Base-by-base conservation (phyloP, 2,113 vertebrate species). In the Lepus americanus region DNA sequence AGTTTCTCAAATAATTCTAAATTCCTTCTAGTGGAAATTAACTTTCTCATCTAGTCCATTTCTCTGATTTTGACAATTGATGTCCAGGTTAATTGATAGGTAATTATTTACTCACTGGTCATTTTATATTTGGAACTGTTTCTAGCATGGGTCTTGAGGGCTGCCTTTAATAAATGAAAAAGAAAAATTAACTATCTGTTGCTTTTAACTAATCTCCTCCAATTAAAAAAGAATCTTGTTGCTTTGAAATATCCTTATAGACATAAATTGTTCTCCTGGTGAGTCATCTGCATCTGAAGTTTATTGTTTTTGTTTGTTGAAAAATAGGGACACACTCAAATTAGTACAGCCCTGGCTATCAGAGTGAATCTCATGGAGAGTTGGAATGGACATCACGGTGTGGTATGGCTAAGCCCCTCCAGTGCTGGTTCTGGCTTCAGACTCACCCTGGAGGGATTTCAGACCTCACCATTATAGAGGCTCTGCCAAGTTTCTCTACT, bases 11-110 rank as follows among this genome's bases (percentile, higher is more conserved):
- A 36, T 89, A 89, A 86, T 84, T 87, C 29, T 85, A 19, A 80
- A 33, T 84, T 83, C 39, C 77, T 88, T 87, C 33, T 59, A 55
- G 25, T 78, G 82, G 36, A 85, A 94, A 79, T 78, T 25, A 94
- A 59, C 19, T 64, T 94, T 73, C 13, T 91, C 78, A 67, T 66
- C 23, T 55, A 49, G 55, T 79, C 66, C 31, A 31, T 96, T 93
- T 95, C 51, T 89, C 39, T 82, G 67, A 89, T 90, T 88, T 74
- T 86, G 69, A 90, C 67, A 61, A 12, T 64, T 72, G 70, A 67
- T 94, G 29, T 69, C 59, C 27, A 51, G 27, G 9, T 59, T 95
- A 85, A 89, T 51, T 88, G 74, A 81, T 86, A 31, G 55, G 4
- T 51, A 61, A 82, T 87, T 87, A 33, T 74, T 95, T 79, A 82